Percentiles rank a stretch among this genome's conserved stretches.
These are phyloP conservation scores for Microtus oregoni DNA, from an alignment of 2,113 vertebrate species.

Conservation along the genomic window DNA sequence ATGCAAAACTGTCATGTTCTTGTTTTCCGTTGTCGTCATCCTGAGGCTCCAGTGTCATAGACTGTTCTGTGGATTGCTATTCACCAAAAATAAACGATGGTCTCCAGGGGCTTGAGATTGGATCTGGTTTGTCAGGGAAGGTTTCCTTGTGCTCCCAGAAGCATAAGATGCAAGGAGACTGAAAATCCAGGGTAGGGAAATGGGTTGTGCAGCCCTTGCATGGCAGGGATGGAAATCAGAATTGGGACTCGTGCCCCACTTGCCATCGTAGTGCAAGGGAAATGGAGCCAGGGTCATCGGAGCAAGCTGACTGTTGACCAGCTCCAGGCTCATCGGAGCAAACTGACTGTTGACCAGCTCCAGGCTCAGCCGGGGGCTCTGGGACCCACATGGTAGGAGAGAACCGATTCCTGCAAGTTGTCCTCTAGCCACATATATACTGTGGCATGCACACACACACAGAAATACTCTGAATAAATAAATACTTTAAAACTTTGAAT, in stretches of 20 bases:
- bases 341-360: background rate
- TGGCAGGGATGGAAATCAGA: background rate
- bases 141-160: background rate
- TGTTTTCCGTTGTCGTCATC: conserved; percentile 16
- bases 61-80: conserved; percentile 30
- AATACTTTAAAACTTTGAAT: background rate
- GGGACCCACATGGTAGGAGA: background rate
- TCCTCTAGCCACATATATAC: background rate
- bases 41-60: conserved; percentile 14
- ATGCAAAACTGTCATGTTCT: background rate
- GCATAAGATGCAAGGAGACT: accelerated
- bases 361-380: background rate
- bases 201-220: background rate
- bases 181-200: background rate
- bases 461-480: background rate
- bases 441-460: background rate
- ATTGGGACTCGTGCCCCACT: background rate
- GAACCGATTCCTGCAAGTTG: no score
- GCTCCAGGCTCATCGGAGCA: background rate
- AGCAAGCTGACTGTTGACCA: no score
- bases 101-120: conserved; percentile 3
- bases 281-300: background rate
- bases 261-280: background rate
- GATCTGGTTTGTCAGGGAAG: conserved; percentile 20
- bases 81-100: conserved; percentile 76